Evolutionary conservation across 2,797 vertebrate species (phyloP).

Genomic region (Anolis apletophallus): DNA sequence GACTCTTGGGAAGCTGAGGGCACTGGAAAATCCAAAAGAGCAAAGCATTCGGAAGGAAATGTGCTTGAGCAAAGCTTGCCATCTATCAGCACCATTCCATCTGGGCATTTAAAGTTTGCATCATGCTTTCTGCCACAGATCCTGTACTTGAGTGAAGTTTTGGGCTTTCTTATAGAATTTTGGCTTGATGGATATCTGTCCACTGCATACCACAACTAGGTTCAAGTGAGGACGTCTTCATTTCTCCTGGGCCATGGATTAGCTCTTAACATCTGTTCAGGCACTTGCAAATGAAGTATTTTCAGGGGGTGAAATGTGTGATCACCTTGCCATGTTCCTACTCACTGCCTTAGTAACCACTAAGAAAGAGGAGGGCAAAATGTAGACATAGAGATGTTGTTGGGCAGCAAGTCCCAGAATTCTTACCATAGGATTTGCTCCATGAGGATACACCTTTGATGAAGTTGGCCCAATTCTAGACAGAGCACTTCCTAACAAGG

Average conservation of each 20-base stretch:
- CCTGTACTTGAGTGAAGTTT: too few species aligned
- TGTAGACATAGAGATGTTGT: too few species aligned
- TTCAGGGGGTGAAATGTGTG: too few species aligned
- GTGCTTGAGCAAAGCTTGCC: not conserved
- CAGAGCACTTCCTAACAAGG: too few species aligned
- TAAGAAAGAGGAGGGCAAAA: too few species aligned
- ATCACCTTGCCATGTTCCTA: too few species aligned
- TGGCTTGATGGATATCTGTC: not conserved
- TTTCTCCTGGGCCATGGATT: not conserved
- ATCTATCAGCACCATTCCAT: not conserved
- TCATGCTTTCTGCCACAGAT: not conserved
- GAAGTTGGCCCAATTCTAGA: too few species aligned
- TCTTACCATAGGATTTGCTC: too few species aligned
- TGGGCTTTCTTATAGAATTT: not conserved
- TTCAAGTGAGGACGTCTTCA: not conserved
- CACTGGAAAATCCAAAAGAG: not conserved
- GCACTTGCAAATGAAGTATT: too few species aligned
- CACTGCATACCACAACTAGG: not conserved
- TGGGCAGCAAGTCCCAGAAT: too few species aligned
- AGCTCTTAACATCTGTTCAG: not conserved
- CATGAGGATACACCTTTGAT: too few species aligned
- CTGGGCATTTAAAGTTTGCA: not conserved
- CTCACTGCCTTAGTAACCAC: too few species aligned
- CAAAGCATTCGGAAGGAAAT: not conserved
- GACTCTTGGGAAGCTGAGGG: not conserved